Percentiles rank a stretch among this genome's conserved stretches.
phyloP scores from a whole-genome alignment of 1,140 invertebrate species.

The Sycophila sp. region DNA sequence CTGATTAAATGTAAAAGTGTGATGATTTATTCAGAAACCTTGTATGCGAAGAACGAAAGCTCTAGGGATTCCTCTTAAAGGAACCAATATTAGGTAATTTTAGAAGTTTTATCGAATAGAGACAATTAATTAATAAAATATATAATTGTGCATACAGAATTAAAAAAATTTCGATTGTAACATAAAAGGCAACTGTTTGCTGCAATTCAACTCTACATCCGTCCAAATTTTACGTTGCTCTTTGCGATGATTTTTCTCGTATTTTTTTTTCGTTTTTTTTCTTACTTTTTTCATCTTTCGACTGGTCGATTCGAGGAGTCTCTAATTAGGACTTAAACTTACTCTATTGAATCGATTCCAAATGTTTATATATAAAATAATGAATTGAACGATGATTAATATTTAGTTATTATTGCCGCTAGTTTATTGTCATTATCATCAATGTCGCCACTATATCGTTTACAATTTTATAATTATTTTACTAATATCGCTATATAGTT shows the following conservation, averaged over 20 bases:
- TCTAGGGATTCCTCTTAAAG: constrained; percentile 17
- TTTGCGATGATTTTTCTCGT: too few species aligned
- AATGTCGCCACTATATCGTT: neutral
- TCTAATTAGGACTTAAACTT: neutral
- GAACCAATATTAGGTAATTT: constrained; percentile 20
- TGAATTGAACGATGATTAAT: constrained; percentile 20
- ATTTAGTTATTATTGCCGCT: constrained; percentile 29
- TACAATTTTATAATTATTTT: constrained; percentile 13
- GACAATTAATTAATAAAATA: constrained; percentile 31
- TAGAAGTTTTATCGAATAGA: constrained; percentile 27
- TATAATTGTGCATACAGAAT: constrained; percentile 42
- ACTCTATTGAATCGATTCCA: neutral
- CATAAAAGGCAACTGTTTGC: constrained; percentile 50
- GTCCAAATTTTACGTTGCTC: too few species aligned
- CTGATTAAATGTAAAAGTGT: constrained; percentile 13
- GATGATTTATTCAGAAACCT: constrained; percentile 7
- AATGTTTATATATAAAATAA: constrained; percentile 38
- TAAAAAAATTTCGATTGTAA: constrained; percentile 35
- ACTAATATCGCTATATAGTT: constrained; percentile 14
- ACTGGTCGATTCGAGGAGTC: constrained; percentile 27
- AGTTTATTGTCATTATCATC: constrained; percentile 14
- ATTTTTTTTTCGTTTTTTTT: too few species aligned
- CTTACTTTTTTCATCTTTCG: constrained; percentile 29
- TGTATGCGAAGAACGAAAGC: constrained; percentile 24
- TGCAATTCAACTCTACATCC: constrained; percentile 49